Conservation (phyloP, 2,888 invertebrate genomes). For the Glyphotaelius pellucidus region DNA sequence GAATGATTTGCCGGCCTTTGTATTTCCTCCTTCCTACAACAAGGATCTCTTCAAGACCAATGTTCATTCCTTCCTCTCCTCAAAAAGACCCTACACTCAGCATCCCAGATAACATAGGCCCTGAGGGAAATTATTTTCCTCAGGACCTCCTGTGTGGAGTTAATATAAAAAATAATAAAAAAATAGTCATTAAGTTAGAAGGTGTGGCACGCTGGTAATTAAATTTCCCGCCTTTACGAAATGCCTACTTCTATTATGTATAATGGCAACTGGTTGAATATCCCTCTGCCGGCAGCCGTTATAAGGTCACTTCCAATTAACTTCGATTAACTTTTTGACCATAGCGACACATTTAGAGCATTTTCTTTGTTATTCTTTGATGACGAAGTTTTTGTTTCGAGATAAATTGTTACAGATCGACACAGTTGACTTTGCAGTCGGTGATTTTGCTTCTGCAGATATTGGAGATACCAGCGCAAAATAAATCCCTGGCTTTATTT, state of each 20-base stretch:
- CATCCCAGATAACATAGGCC: too few relatives aligned
- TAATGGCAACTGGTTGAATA: not conserved
- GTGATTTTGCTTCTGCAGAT: too few relatives aligned
- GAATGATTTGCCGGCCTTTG: too few relatives aligned
- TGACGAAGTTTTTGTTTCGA: slow-evolving; percentile 25
- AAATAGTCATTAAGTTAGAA: not conserved
- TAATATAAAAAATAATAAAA: too few relatives aligned
- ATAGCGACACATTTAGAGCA: slow-evolving; percentile 39
- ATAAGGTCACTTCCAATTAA: slow-evolving; percentile 47
- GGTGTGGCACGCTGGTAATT: not conserved
- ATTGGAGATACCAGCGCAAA: too few relatives aligned
- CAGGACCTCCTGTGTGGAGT: too few relatives aligned
- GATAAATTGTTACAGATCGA: not conserved
- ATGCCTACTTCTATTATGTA: not conserved
- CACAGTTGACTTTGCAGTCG: not conserved
- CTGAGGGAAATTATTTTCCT: too few relatives aligned
- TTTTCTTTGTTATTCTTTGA: slow-evolving; percentile 31
- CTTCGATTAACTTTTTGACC: slow-evolving; percentile 45
- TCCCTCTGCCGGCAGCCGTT: slow-evolving; percentile 1
- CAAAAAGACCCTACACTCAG: too few relatives aligned
- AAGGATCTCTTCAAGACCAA: too few relatives aligned
- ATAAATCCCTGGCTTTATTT: too few relatives aligned
- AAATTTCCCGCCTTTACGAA: not conserved
- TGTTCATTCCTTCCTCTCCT: too few relatives aligned
- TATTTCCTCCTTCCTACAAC: too few relatives aligned